Percentiles rank a stretch among this genome's conserved stretches.
phyloP scores from a whole-genome alignment of 2,888 invertebrate genomes.

The Polymixis lichenea region DNA sequence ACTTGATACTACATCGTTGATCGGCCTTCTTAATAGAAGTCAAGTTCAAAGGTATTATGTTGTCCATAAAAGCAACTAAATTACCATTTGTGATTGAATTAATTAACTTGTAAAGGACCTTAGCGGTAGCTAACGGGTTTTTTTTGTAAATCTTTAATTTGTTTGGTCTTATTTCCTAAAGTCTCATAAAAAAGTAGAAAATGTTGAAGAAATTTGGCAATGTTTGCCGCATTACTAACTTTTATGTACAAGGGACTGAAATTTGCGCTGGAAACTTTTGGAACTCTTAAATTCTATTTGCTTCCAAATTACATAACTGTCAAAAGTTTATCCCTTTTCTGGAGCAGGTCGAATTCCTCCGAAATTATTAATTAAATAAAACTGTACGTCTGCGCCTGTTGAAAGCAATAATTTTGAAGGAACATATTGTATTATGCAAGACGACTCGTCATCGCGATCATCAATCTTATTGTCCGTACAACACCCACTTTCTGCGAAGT shows the following conservation, averaged over 20 bases:
- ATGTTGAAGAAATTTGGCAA: slow-evolving; percentile 17
- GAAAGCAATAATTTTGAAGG: slow-evolving; percentile 12
- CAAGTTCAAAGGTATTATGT: slow-evolving; percentile 51
- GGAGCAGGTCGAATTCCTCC: slow-evolving; percentile 24
- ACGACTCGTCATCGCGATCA: slow-evolving; percentile 32
- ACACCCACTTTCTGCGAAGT: slow-evolving; percentile 20
- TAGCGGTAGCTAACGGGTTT: slow-evolving; percentile 11
- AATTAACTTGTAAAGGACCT: slow-evolving; percentile 23
- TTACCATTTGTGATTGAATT: slow-evolving; percentile 34
- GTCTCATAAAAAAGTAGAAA: neutral
- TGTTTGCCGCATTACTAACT: slow-evolving; percentile 32
- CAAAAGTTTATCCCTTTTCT: slow-evolving; percentile 33
- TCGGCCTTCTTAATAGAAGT: slow-evolving; percentile 52
- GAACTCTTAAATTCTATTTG: slow-evolving; percentile 41
- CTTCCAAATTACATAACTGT: slow-evolving; percentile 44
- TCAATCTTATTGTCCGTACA: slow-evolving; percentile 37
- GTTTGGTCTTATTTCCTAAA: slow-evolving; percentile 5
- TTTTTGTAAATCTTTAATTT: neutral
- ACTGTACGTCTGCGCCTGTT: slow-evolving; percentile 5
- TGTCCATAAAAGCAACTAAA: slow-evolving; percentile 42
- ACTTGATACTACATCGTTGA: slow-evolving; percentile 34
- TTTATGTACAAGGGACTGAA: slow-evolving; percentile 30
- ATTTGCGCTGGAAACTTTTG: slow-evolving; percentile 16
- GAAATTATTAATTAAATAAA: slow-evolving; percentile 37
- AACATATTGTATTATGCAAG: slow-evolving; percentile 11